Evolutionary conservation across 2,113 vertebrate genomes (phyloP), one percentile per base, ranked within the genome.

Genomic region (Notarius quadriscutis): DNA sequence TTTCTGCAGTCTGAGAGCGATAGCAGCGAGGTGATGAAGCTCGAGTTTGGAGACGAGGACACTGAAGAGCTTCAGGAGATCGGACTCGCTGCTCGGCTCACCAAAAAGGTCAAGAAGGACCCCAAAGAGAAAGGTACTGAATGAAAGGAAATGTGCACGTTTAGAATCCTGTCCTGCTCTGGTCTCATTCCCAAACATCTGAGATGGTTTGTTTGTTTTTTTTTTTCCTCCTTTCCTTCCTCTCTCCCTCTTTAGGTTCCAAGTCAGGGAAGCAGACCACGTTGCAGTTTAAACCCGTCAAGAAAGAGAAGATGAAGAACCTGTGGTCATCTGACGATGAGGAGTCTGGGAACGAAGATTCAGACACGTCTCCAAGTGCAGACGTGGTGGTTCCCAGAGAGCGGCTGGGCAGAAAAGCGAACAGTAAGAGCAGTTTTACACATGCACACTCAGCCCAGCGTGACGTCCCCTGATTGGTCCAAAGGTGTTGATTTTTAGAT

Each of bases 231-330:
- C 30, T 58, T 17, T 58, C 4, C 4, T 58, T 0, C 7, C 22
- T 2, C 20, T 63, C 7, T 9, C 1, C 53, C 82, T 41, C 77
- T 63, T 67, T 81, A 86, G 95, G 53, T 74, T 86, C 94, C 87
- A 97, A 94, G 89, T 34, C 74, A 0, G 95, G 95, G 88, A 98
- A 94, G 89, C 98, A 99, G 93, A 94, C 95, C 90, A 97, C 95
- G 0, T 93, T 99, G 14, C 94, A 95, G 15, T 99, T 99, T 91
- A 97, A 96, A 80, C 94, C 97, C 2, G 0, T 96, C 58, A 91
- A 93, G 86, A 96, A 60, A 5, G 6, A 60, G 58, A 60, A 60
- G 58, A 65, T n/a, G 91, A 95, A 87, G 89, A 96, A 94, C 48
- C 91, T 92, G 0, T 96, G 94, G 95, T 97, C 78, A 0, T 80